phyloP scores from a whole-genome alignment of 2,113 vertebrate species.

The Galeopterus variegatus region DNA sequence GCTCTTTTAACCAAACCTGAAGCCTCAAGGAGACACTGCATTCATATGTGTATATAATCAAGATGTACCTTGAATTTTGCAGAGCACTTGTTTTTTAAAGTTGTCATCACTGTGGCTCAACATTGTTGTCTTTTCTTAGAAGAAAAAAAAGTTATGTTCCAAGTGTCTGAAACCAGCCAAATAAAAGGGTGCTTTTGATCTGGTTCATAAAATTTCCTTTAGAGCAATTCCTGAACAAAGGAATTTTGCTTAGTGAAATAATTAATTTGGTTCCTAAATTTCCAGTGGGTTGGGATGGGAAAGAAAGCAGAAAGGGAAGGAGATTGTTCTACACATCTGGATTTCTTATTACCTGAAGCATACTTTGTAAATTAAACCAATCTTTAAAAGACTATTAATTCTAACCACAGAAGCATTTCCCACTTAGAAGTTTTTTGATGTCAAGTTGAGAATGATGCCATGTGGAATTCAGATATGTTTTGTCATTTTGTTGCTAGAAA shows the following conservation, averaged over 20 bases:
- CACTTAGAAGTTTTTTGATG: not conserved
- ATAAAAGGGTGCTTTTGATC: not conserved
- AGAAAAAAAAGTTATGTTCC: not conserved
- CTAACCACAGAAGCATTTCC: not conserved
- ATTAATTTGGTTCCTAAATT: not conserved
- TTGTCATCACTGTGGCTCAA: not conserved
- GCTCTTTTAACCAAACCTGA: constrained; percentile 79
- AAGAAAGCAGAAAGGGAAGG: not conserved
- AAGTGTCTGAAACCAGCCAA: not conserved
- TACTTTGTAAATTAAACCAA: not conserved
- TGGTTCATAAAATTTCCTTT: constrained; percentile 38
- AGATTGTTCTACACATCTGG: not conserved
- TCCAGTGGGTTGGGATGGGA: not conserved
- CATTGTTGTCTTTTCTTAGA: not conserved
- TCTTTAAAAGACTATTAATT: not conserved
- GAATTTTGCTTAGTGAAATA: not conserved
- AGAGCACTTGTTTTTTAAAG: not conserved
- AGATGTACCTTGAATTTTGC: not conserved
- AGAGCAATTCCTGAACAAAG: constrained; percentile 15
- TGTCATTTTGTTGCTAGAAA: constrained; percentile 52
- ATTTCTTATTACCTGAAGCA: not conserved
- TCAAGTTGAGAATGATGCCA: not conserved
- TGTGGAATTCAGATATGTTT: constrained; percentile 17
- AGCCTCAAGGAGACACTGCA: constrained; percentile 60
- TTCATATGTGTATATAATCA: not conserved